Base-by-base conservation (phyloP, 2,797 vertebrate species). In the Artibeus jamaicensis region DNA sequence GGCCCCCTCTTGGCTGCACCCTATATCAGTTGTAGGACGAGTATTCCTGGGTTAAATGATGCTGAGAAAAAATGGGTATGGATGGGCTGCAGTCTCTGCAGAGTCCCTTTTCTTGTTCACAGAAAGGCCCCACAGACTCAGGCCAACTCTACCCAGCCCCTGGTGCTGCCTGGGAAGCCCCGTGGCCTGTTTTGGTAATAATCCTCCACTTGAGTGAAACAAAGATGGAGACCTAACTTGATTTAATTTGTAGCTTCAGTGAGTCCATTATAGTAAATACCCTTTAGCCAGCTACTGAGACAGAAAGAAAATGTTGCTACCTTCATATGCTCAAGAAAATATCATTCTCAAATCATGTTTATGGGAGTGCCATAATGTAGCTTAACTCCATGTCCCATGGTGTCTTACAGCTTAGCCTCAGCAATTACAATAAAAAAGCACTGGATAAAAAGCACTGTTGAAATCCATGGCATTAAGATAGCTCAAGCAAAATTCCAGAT, bases 91-190 rank as follows among this genome's bases (percentile, higher is more conserved):
- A 97, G 95, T 91, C 96, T 97, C 95, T 93, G 65, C 82, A 96
- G 96, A 97, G 93, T 59, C 96, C 92, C 94, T 97, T 97, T 97
- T 78, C 44, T 86, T 95, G 92, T 93, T 96, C 82, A 79, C 83
- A 93, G 97, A 86, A 93, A 92, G 94, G 89, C 24, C 93, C 71
- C 67, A 93, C 90, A 97, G 96, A 95, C 85, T 44, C 95, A 77
- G 55, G 44, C 84, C 96, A 85, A 26, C 68, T 92, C 95, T 97
- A 96, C 96, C 97, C 91, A 92, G 96, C 37, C 79, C 79, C 89
- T 57, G 21, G 22, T 0, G 0, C 89, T 83, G 42, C 82, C 96
- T 97, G 94, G 93, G 97, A 96, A 92, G 77, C 76, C 0, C 0
- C 74, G 74, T 78, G 0, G 1, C 91, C 92, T 67, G 7, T 81